phyloP scores from a whole-genome alignment of 2,113 vertebrate species.

The Callipepla squamata region DNA sequence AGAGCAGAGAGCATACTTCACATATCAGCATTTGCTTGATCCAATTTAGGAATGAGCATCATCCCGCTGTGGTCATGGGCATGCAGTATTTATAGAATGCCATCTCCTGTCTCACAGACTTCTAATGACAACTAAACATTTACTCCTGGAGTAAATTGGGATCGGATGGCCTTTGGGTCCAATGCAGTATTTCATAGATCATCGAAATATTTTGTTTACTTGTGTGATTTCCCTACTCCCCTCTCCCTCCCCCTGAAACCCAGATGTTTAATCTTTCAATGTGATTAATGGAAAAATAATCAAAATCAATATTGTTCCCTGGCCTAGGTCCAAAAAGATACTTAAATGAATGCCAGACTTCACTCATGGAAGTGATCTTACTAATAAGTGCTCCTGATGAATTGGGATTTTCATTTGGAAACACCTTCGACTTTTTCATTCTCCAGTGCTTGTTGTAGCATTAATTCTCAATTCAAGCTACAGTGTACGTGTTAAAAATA shows the following conservation, averaged over 20 bases:
- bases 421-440: background rate
- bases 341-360: constrained; percentile 13
- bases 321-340: constrained; percentile 5
- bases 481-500: background rate
- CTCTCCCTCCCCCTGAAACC: background rate
- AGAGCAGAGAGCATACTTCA: constrained; percentile 56
- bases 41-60: constrained; percentile 61
- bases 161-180: constrained; percentile 7
- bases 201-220: constrained; percentile 42
- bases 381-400: constrained; percentile 1
- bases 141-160: background rate
- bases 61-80: constrained; percentile 1
- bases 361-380: background rate
- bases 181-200: background rate
- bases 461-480: background rate
- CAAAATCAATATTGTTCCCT: constrained; percentile 24
- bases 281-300: constrained; percentile 37
- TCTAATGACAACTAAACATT: constrained; percentile 20
- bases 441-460: background rate
- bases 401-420: constrained; percentile 3
- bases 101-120: constrained; percentile 30
- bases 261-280: constrained; percentile 23
- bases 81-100: constrained; percentile 66
- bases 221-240: background rate
- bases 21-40: constrained; percentile 40